phyloP scores from a whole-genome alignment of 53 echinoderm and acorn worm species.

The Temnopleurus reevesii region DNA sequence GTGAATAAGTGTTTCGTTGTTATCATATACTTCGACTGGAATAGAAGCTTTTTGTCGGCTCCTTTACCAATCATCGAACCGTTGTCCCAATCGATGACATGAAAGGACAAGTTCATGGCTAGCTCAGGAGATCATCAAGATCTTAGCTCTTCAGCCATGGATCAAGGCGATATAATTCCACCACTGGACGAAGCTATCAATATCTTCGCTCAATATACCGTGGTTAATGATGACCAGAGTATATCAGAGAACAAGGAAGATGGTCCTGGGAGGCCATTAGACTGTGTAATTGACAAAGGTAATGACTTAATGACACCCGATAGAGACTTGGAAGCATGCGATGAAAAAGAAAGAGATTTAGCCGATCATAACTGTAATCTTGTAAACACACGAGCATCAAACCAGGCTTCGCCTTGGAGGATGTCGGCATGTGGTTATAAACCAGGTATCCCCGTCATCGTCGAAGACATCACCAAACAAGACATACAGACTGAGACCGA shows the following conservation, averaged over 20 bases:
- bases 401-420: background rate
- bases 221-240: background rate
- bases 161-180: background rate
- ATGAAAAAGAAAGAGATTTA: background rate
- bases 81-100: background rate
- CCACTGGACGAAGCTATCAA: slow-evolving; percentile 23
- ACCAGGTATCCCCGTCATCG: background rate
- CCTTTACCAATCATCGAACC: background rate
- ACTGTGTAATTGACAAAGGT: background rate
- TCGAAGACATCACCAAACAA: background rate
- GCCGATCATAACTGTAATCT: slow-evolving; percentile 1
- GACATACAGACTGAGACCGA: background rate
- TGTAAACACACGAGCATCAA: background rate
- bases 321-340: background rate
- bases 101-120: background rate
- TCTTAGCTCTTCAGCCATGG: background rate
- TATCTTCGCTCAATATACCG: slow-evolving; percentile 28
- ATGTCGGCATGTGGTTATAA: background rate
- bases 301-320: background rate
- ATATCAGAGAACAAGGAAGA: background rate
- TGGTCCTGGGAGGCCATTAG: background rate
- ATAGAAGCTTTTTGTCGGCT: background rate
- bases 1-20: background rate
- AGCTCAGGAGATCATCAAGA: background rate
- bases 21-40: too few relatives aligned